Evolutionary conservation across 1,140 invertebrate genomes (phyloP).

Genomic region (Alviniconcha marisindica): DNA sequence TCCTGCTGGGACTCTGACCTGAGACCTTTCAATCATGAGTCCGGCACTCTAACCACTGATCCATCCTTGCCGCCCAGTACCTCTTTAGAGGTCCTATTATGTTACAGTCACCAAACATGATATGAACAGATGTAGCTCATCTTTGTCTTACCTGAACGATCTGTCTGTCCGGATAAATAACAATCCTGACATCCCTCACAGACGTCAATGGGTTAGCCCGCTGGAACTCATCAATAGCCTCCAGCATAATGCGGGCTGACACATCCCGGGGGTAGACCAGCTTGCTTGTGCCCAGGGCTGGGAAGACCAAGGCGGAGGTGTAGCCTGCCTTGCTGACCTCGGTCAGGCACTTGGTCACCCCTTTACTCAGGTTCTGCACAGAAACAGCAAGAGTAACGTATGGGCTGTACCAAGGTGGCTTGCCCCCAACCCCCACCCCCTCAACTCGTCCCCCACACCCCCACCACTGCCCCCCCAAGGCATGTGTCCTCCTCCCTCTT

Average conservation of each 20-base stretch:
- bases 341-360: constrained; percentile 14
- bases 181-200: constrained; percentile 31
- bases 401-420: too few species aligned
- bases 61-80: too few species aligned
- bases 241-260: constrained; percentile 47
- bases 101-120: too few species aligned
- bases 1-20: too few species aligned
- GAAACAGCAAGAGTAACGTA: too few species aligned
- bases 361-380: not conserved
- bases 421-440: too few species aligned
- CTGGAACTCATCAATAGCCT: constrained; percentile 41
- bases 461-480: too few species aligned
- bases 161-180: constrained; percentile 33
- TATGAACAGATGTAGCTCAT: not conserved
- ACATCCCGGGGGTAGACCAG: constrained; percentile 53
- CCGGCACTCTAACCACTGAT: too few species aligned
- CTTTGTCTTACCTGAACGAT: constrained; percentile 33
- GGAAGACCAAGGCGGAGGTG: constrained; percentile 53
- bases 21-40: too few species aligned
- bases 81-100: too few species aligned
- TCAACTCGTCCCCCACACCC: too few species aligned
- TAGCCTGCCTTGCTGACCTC: not conserved
- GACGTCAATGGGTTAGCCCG: not conserved
- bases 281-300: constrained; percentile 61
- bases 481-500: too few species aligned